Percentiles rank a stretch among this genome's conserved stretches.
These are phyloP conservation scores for Crenuchus spilurus DNA, from an alignment of 2,797 vertebrate species.

Conservation along the genomic window DNA sequence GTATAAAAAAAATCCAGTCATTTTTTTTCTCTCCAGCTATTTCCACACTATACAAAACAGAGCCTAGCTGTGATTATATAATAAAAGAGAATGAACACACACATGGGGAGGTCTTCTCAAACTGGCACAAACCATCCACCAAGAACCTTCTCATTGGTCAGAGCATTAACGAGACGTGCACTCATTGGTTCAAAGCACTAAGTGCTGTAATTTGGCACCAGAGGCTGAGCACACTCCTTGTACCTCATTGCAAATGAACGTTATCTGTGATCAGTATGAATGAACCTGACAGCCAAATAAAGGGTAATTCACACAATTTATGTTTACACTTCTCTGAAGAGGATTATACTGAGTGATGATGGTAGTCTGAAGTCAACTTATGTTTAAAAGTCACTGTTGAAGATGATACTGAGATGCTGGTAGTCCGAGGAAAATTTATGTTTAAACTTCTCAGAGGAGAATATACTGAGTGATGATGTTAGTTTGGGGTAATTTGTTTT, in stretches of 20 bases:
- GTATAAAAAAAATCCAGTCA: constrained; percentile 70
- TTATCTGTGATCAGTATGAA: background rate
- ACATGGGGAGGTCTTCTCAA: constrained; percentile 74
- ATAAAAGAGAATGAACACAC: constrained; percentile 71
- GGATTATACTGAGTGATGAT: too few species aligned
- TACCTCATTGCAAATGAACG: background rate
- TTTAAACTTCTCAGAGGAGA: too few species aligned
- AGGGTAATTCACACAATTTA: too few species aligned
- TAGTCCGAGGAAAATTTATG: too few species aligned
- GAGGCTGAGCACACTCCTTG: constrained; percentile 12
- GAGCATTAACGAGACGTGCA: constrained; percentile 40
- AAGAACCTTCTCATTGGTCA: constrained; percentile 49
- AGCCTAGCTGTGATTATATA: constrained; percentile 71
- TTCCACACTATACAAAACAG: constrained; percentile 76
- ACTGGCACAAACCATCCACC: constrained; percentile 57
- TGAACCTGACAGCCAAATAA: too few species aligned
- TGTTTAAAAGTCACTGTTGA: too few species aligned
- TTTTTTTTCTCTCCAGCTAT: constrained; percentile 62
- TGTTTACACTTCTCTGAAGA: too few species aligned
- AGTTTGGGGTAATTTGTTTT: too few species aligned
- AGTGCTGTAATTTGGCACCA: constrained; percentile 61
- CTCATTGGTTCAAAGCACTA: constrained; percentile 36
- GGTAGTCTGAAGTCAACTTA: too few species aligned
- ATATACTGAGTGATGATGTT: too few species aligned
- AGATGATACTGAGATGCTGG: too few species aligned